Percentiles rank a stretch among this genome's conserved stretches.
Evolutionary conservation across 2,888 invertebrate species (phyloP).

Genomic region (Chymomyza procnemis): DNA sequence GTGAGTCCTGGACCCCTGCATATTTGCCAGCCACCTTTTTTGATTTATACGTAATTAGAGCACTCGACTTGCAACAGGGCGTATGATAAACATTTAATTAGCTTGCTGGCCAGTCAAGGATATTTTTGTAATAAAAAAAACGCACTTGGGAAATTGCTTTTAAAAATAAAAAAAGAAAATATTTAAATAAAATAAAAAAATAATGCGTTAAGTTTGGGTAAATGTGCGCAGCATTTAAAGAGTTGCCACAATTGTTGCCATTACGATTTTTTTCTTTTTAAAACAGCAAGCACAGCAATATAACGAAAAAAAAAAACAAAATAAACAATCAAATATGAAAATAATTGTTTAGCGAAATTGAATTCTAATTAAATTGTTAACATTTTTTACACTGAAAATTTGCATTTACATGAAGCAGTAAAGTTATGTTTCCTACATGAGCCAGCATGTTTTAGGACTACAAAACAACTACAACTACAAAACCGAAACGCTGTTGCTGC

Average conservation of each 20-base stretch:
- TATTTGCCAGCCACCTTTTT: not conserved
- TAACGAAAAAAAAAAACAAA: not conserved
- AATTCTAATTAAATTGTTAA: not conserved
- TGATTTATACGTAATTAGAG: not conserved
- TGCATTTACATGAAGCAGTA: not conserved
- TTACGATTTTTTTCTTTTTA: not conserved
- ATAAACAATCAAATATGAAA: not conserved
- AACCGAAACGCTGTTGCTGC: too few relatives aligned
- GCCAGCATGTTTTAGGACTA: not conserved
- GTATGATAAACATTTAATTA: constrained; percentile 17
- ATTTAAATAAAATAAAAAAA: not conserved
- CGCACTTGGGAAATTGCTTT: not conserved
- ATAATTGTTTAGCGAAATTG: not conserved
- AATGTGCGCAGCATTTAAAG: not conserved
- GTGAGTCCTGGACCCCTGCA: not conserved
- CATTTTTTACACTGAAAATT: not conserved
- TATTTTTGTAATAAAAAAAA: not conserved
- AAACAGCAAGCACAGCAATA: not conserved
- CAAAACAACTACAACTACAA: not conserved
- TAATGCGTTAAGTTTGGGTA: not conserved
- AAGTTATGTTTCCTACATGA: not conserved
- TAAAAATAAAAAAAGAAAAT: not conserved
- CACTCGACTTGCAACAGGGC: not conserved
- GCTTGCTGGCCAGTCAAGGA: not conserved
- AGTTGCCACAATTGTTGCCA: not conserved